Base-by-base conservation (phyloP, 2,113 vertebrate species). In the Climacteris rufus region DNA sequence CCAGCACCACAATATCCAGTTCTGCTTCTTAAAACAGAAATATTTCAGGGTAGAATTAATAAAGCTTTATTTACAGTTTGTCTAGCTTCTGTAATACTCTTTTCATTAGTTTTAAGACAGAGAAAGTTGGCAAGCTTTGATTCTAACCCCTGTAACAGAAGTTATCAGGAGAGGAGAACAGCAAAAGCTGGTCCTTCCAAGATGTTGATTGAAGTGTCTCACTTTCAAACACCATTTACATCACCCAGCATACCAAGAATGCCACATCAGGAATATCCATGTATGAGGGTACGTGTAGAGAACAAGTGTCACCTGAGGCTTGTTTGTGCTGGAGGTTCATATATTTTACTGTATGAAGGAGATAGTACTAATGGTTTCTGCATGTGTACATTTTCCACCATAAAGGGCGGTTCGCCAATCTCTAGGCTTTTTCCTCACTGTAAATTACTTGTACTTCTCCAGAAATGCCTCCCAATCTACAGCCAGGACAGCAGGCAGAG, bases 11-110 rank as follows among this genome's bases (percentile, higher is more conserved):
- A 49, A 14, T 65, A 60, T 20, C 47, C 60, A 69, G 18, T 61
- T 83, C 59, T 91, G 12, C n/a, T 76, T 82, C 63, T 83, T 31
- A 71, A 60, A 91, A 82, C 3, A 72, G 11, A 91, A 91, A 59
- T 66, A 57, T 52, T 78, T 80, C 20, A 70, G 64, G 30, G n/a
- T 31, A 44, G 61, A 87, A 60, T 71, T 42, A 80, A 69, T 52
- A 5, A 15, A 60, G 57, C 9, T 77, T 65, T 93, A 52, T 65
- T 83, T 77, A 30, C 10, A 54, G 30, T 81, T 91, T 83, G 6
- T 33, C 63, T 47, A 28, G 13, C 20, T 95, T 85, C 65, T 64
- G 7, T 83, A 78, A 44, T 30, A 59, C 10, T 85, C 25, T 39
- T 96, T 93, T 65, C 15, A 33, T 54, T 45, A 40, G 9, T 56